Evolutionary conservation across 2,113 vertebrate species (phyloP).

Genomic region (Microcebus lehilahytsara): DNA sequence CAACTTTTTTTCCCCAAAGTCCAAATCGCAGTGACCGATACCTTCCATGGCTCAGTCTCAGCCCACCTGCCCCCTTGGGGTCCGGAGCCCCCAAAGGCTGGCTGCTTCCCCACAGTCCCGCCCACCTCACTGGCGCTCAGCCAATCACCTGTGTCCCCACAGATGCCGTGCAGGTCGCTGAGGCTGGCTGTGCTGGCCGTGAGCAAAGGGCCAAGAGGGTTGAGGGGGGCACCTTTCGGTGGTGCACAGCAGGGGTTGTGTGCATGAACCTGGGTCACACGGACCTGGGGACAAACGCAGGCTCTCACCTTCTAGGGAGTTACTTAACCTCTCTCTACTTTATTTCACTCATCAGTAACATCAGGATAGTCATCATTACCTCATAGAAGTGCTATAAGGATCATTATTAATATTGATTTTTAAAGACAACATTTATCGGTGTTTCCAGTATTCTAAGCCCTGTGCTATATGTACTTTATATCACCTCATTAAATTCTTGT

Average conservation of each 20-base stretch:
- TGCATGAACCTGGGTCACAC: not conserved
- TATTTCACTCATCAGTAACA: not conserved
- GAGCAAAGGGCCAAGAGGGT: accelerated
- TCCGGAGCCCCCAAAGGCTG: not conserved
- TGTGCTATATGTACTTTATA: not conserved
- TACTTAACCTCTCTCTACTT: not conserved
- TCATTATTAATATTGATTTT: not conserved
- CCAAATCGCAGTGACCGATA: constrained; percentile 61
- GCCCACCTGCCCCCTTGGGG: not conserved
- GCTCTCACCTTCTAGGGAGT: not conserved
- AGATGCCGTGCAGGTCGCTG: not conserved
- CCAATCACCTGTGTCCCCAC: not conserved
- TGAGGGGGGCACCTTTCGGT: not conserved
- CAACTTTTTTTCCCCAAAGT: constrained; percentile 53
- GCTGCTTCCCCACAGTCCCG: not conserved
- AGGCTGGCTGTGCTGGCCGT: not conserved
- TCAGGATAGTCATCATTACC: not conserved
- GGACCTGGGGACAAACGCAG: not conserved
- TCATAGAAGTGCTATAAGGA: not conserved
- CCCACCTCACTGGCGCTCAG: not conserved
- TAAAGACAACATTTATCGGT: not conserved
- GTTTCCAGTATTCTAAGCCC: not conserved
- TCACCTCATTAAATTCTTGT: not conserved
- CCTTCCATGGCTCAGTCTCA: constrained; percentile 29
- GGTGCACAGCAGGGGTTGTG: not conserved